Base-by-base conservation (phyloP, 2,888 invertebrate genomes). In the Volucella inanis region DNA sequence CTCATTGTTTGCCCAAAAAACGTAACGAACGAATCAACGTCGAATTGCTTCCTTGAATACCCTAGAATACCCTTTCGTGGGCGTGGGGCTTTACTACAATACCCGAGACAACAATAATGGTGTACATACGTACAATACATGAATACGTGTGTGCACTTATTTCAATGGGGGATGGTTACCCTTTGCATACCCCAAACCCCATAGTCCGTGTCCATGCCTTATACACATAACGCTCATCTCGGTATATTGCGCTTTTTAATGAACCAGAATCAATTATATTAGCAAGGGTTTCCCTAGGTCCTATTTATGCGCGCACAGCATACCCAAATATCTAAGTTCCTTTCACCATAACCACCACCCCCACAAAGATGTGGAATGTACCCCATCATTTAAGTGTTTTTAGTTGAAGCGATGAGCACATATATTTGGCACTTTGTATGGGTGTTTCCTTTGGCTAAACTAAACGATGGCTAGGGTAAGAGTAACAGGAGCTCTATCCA, bases 221-320 rank as follows among this genome's bases (percentile, higher is more conserved):
- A 6, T 31, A 82, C 39, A 64, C 38, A 77, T 67, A 68, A 68
- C 81, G 77, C 81, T 76, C 77, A 85, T 85, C 67, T 81, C 76
- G 81, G 85, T 76, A 77, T 85, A 85, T 85, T 85, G 85, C 85
- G 85, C 61, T 80, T 85, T 85, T 85, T 85, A 85, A 85, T 85
- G 85, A 85, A 85, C 76, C 85, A 85, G 85, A 85, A 85, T 85
- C 85, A 85, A 85, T 85, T 85, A 85, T 85, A 80, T 85, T 85
- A 81, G 85, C 72, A 81, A 85, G 81, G 76, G 85, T 77, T 81
- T 81, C 85, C 85, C 85, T 77, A 62, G 80, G 68, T 85, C 72
- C 81, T 71, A 59, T 81, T 81, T 80, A 76, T 81, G 84, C 79
- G 84, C 80, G 70, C 67, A 70, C 54, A 71, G 80, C 72, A 81